A percentile compares a stretch with the other conserved stretches of the same genome.
These are phyloP conservation scores for Tarsius wallacei DNA, from an alignment of 2,797 vertebrate genomes.

Conservation along the genomic window DNA sequence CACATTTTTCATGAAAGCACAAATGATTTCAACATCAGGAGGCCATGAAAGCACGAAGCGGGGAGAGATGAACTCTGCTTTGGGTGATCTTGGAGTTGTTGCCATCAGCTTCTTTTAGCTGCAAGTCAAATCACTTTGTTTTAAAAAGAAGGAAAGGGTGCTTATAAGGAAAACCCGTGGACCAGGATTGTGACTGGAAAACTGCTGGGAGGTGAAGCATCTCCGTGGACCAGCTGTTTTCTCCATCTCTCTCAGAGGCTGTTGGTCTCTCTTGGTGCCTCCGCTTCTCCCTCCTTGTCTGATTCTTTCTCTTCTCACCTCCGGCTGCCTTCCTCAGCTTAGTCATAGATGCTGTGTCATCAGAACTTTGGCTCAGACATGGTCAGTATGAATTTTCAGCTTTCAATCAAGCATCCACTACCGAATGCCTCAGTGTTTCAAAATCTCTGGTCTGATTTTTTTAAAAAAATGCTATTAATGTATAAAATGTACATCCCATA, in stretches of 20 bases:
- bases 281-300: neutral
- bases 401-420: neutral
- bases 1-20: neutral
- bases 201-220: neutral
- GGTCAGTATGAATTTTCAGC: neutral
- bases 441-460: conserved; percentile 29
- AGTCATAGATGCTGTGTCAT: neutral
- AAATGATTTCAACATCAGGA: neutral
- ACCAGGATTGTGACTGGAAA: neutral
- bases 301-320: neutral
- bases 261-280: neutral
- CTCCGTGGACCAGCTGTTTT: neutral
- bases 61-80: neutral
- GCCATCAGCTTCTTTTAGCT: conserved; percentile 14
- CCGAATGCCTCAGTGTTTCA: neutral
- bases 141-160: neutral
- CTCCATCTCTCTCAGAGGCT: neutral
- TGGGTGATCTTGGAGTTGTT: neutral
- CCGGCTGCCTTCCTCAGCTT: neutral
- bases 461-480: neutral
- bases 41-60: neutral
- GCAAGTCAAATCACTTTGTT: conserved; percentile 1
- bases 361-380: neutral
- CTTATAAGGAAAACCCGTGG: neutral
- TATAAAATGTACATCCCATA: neutral